These are phyloP conservation scores for Danio albolineatus DNA, from an alignment of 2,797 vertebrate species.

Conservation along the genomic window DNA sequence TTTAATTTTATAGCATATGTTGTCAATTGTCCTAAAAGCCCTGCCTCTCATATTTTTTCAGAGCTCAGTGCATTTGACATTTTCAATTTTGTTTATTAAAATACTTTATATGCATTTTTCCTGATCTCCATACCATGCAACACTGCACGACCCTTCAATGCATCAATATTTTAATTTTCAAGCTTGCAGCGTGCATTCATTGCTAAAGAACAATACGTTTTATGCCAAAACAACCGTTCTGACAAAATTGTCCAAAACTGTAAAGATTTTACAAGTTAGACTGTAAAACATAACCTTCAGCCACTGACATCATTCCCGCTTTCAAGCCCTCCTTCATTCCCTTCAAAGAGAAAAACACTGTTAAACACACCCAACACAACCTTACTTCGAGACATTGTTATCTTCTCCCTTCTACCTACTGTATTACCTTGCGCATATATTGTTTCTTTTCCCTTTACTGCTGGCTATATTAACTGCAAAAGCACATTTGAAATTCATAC, in stretches of 20 bases:
- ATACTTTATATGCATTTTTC: no score
- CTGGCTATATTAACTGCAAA: constrained; percentile 40
- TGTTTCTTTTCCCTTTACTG: constrained; percentile 25
- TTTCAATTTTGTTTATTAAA: no score
- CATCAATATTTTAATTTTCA: background rate
- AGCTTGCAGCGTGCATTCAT: background rate
- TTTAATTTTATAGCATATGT: no score
- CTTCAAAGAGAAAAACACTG: constrained; percentile 51
- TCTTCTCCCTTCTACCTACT: constrained; percentile 1
- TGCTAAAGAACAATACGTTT: background rate
- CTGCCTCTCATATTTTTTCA: no score
- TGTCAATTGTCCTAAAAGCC: no score
- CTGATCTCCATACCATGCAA: no score
- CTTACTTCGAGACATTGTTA: constrained; percentile 15
- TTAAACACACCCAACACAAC: constrained; percentile 14
- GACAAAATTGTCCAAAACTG: background rate
- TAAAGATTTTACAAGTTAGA: constrained; percentile 12
- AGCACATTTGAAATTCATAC: constrained; percentile 48
- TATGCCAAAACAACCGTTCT: background rate
- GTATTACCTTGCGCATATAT: constrained; percentile 20
- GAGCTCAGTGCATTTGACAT: no score
- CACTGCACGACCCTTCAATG: background rate
- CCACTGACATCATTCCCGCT: constrained; percentile 22
- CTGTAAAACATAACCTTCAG: constrained; percentile 22
- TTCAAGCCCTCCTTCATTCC: background rate